Base-by-base conservation (phyloP, 2,888 invertebrate genomes). In the Marasmarcha lunaedactyla region DNA sequence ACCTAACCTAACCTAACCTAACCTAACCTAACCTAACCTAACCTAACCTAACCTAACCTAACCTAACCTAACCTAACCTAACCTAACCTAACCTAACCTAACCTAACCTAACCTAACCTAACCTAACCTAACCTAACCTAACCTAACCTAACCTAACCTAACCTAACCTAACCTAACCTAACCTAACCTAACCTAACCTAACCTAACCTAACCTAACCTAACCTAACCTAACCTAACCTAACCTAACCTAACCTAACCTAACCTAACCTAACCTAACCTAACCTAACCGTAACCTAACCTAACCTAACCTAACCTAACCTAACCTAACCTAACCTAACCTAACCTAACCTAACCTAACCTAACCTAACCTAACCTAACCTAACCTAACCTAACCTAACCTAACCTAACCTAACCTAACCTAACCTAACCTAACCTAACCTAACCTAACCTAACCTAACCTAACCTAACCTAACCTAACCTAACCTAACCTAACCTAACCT, bases 131-230 rank as follows among this genome's bases (percentile, higher is more conserved):
- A 39, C 35, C 35, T 35, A 39, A 39, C 35, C 35, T 39, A 42
- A 42, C 38, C 42, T 40, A 40, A 43, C 40, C 43, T 43, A 43
- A 42, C 42, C 42, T 42, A 42, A 42, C 42, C 42, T 41, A 41
- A 41, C 42, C 42, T 42, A 42, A 42, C 39, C 39, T 40, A 40
- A 40, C 40, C 40, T 36, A 40, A 39, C 39, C 39, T 39, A 39
- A 39, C 39, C 39, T 35, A 39, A 39, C 39, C 39, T 39, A 39
- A 39, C 38, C 40, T 40, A 40, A 40, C 40, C 40, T 40, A 40
- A 40, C 40, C 40, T 40, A 40, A 40, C 40, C 38, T 36, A 41
- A 41, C 38, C 41, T 36, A 41, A 41, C 41, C 41, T 41, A 41
- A 41, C 41, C 41, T 41, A 41, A 41, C 41, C 41, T 41, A 41